phyloP scores from a whole-genome alignment of 2,113 vertebrate species.

The Terrapene triunguis region DNA sequence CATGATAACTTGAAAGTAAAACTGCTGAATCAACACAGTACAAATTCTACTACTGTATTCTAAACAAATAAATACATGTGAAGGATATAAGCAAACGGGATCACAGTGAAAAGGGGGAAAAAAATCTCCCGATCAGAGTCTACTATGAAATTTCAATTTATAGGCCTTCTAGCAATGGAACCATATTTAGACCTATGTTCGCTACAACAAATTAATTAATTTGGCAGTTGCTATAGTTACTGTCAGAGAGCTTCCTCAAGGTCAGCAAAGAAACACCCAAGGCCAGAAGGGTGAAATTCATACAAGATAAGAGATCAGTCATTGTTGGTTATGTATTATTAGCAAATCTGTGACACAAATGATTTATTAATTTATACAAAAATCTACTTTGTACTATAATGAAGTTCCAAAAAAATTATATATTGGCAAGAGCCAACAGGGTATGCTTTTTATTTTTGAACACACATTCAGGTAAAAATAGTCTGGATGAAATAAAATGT shows the following conservation, averaged over 20 bases:
- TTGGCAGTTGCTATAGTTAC: neutral
- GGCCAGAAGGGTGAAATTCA: neutral
- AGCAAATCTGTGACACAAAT: rapidly evolving
- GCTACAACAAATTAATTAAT: neutral
- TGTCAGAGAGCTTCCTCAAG: neutral
- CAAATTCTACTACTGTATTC: rapidly evolving
- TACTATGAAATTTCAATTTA: neutral
- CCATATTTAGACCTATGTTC: neutral
- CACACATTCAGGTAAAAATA: neutral
- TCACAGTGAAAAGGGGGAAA: neutral
- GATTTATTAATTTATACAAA: neutral
- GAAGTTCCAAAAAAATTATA: neutral
- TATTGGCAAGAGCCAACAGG: neutral
- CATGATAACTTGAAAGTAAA: neutral
- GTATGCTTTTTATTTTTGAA: neutral
- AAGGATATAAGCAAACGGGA: neutral
- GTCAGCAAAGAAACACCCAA: neutral
- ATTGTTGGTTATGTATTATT: neutral
- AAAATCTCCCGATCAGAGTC: neutral
- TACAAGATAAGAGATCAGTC: neutral
- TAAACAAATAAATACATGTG: neutral
- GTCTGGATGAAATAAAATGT: neutral
- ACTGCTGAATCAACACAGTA: neutral
- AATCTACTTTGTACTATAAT: neutral
- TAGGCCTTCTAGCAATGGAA: neutral